Evolutionary conservation across 2,888 invertebrate species (phyloP), one percentile per base, ranked within the genome.

Genomic region (Lycia hirtaria): DNA sequence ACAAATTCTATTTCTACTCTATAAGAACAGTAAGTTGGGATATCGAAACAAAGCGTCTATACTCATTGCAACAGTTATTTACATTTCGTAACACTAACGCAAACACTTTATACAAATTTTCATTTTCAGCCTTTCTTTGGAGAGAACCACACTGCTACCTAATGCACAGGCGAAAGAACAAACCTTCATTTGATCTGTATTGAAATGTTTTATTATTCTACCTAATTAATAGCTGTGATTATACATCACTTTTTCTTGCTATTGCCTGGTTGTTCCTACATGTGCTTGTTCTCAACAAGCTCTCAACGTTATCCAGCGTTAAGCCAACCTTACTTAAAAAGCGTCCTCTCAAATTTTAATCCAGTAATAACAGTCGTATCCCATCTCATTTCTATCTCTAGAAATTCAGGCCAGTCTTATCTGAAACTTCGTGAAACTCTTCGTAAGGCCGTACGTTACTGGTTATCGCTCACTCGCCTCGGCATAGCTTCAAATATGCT

Each of bases 381-480:
- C 74, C 70, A 71, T 71, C 70, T 73, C 64, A 68, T 67, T 72
- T 70, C 68, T 81, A 80, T 76, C 69, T 76, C 68, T 77, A 76
- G 71, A 72, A 73, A 79, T 80, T 81, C 81, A 77, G 77, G 73
- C 82, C 88, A 90, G 88, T 89, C 89, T 90, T 90, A 83, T 85
- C 76, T 78, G 72, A 81, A 83, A 84, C 86, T 83, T 82, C 83
- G 80, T 81, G 73, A 78, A 72, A 74, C 71, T 72, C 66, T 72
- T 67, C 62, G 49, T 76, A 78, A 79, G 75, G 78, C 78, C 47
- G 51, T 59, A 56, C 40, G 37, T 56, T 35, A 26, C 24, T n/a
- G 7, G 17, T 15, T 15, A 17, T 35, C 28, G 22, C 38, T 49
- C 20, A 12, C 17, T 14, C 3, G 14, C 20, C 20, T 30, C 22